Conservation (phyloP, 53 echinoderm and acorn worm species). For the Patiria pectinifera region DNA sequence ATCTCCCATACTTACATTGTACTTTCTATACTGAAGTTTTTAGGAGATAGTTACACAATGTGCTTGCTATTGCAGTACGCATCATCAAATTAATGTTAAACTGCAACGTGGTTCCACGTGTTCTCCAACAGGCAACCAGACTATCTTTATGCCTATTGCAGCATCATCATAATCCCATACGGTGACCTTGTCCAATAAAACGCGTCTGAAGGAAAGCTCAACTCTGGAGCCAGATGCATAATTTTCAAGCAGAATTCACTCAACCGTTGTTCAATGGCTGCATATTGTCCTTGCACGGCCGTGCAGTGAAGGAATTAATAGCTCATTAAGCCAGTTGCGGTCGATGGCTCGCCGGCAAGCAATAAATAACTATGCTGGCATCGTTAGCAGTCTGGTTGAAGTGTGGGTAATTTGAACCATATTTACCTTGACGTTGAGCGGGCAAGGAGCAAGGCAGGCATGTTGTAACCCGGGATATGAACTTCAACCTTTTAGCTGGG, state of each 20-base stretch:
- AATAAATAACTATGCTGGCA: neutral
- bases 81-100: too few species aligned
- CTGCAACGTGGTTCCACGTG: too few species aligned
- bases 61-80: too few species aligned
- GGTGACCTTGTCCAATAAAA: too few species aligned
- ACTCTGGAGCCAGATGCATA: too few species aligned
- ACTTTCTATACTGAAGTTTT: too few species aligned
- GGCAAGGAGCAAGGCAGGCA: neutral
- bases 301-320: conserved; percentile 44
- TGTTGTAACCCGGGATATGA: neutral
- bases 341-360: neutral
- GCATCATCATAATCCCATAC: too few species aligned
- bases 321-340: conserved; percentile 15
- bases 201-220: too few species aligned
- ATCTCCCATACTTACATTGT: too few species aligned
- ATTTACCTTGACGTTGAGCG: neutral
- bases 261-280: conserved; percentile 23
- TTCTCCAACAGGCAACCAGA: too few species aligned
- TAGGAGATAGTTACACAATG: too few species aligned
- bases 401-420: neutral
- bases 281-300: neutral
- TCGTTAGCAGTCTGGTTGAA: neutral
- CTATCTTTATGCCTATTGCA: too few species aligned
- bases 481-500: neutral
- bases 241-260: neutral